Evolutionary conservation across 2,888 invertebrate genomes (phyloP), one percentile per base, ranked within the genome.

Genomic region (Crepidodera aurea): DNA sequence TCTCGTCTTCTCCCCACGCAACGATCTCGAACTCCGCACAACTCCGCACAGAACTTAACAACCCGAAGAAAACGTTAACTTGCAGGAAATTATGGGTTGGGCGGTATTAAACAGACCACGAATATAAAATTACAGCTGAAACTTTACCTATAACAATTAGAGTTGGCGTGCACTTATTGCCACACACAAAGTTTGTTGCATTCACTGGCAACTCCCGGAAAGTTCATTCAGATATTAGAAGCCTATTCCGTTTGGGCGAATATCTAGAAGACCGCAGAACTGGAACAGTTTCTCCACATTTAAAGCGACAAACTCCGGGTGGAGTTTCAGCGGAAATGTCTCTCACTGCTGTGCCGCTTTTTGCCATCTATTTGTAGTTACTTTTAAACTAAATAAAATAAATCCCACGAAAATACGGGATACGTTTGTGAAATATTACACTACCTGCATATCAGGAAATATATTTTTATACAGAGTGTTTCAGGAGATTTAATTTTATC

Each of bases 91-190:
- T 75, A 74, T 73, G 65, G 71, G 70, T 48, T 59, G 68, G 71
- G 70, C 73, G 72, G 74, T 71, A 73, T 71, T 73, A 71, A 76
- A 73, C 73, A 72, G 74, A 76, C 74, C 75, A 73, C 74, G 74
- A 74, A 75, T 75, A 74, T 72, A 74, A 75, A 75, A 75, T 75
- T 73, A 72, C 73, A 71, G 60, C 66, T 57, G 66, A 75, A 76
- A 69, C 74, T 76, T 76, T 71, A 73, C 75, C 74, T 75, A 74
- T 75, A 75, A 75, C 76, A 76, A 76, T 76, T 75, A 75, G 72
- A 71, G 73, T 73, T 74, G 69, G 73, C 72, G 73, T 75, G 72
- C 73, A 72, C 71, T 73, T 70, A 70, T 70, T 69, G 70, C 64
- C 67, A 66, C 71, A 48, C 46, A 62, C 58, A 64, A 65, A 68